These are phyloP conservation scores for Ichneumon xanthorius DNA, from an alignment of 2,888 invertebrate genomes.

Conservation along the genomic window DNA sequence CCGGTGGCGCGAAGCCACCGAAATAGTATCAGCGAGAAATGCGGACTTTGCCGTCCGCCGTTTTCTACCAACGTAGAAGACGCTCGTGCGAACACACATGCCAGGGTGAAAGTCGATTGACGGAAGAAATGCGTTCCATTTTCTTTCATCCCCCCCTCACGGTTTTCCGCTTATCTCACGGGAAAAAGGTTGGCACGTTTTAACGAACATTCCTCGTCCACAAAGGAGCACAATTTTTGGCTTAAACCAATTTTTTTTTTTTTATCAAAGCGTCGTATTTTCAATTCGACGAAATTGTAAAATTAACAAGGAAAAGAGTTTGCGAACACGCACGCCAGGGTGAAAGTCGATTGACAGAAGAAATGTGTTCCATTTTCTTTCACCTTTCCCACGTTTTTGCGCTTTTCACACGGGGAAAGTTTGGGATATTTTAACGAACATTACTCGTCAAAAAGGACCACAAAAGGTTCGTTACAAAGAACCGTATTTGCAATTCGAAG, in stretches of 20 bases:
- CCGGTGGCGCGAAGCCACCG: constrained; percentile 61
- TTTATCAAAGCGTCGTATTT: background rate
- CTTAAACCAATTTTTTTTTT: background rate
- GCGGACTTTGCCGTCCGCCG: constrained; percentile 62
- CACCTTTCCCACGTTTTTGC: background rate
- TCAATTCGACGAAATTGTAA: background rate
- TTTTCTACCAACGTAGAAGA: constrained; percentile 33
- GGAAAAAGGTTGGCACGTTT: background rate
- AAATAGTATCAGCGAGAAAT: constrained; percentile 63
- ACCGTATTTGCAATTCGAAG: no score
- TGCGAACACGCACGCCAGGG: background rate
- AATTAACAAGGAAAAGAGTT: background rate
- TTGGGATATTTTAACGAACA: background rate
- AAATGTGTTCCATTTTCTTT: background rate
- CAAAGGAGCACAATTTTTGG: background rate
- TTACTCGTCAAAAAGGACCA: background rate
- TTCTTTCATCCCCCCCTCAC: constrained; percentile 22
- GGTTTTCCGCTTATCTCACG: background rate
- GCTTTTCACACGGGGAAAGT: background rate
- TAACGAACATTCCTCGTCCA: background rate
- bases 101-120: constrained; percentile 55
- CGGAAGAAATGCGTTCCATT: constrained; percentile 46
- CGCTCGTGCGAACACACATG: constrained; percentile 25
- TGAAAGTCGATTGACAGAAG: background rate
- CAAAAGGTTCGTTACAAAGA: no score